phyloP scores from a whole-genome alignment of 1,140 invertebrate genomes.

The Choristoneura fumiferana region DNA sequence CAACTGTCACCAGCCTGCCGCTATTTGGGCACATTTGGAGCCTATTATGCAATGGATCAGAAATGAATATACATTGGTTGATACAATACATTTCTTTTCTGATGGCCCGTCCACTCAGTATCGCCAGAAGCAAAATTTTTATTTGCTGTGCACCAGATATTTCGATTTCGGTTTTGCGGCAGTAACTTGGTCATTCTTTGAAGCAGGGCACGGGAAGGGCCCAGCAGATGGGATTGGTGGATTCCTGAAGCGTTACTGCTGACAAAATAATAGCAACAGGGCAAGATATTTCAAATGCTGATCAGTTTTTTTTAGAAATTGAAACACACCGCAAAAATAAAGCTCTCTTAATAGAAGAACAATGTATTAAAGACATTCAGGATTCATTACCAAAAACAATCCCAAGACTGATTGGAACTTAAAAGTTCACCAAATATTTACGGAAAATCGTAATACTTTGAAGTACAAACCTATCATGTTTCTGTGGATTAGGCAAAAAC shows the following conservation, averaged over 20 bases:
- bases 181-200: conserved; percentile 29
- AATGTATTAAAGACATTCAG: too few relatives aligned
- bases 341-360: too few relatives aligned
- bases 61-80: background rate
- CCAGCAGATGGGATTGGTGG: conserved; percentile 32
- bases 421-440: too few relatives aligned
- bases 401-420: too few relatives aligned
- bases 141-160: conserved; percentile 17
- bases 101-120: conserved; percentile 40
- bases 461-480: too few relatives aligned
- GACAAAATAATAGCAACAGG: too few relatives aligned
- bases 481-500: too few relatives aligned
- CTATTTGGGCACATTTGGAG: conserved; percentile 30
- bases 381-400: too few relatives aligned
- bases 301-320: too few relatives aligned
- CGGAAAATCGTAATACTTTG: too few relatives aligned
- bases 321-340: too few relatives aligned
- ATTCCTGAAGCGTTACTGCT: conserved; percentile 21
- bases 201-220: conserved; percentile 30
- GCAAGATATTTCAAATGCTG: too few relatives aligned
- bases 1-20: conserved; percentile 26
- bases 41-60: conserved; percentile 19
- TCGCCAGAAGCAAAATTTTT: conserved; percentile 32
- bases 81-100: conserved; percentile 36
- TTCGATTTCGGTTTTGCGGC: conserved; percentile 22